Conservation (phyloP, 2,113 vertebrate species). For the Petrocephalus microphthalmus region DNA sequence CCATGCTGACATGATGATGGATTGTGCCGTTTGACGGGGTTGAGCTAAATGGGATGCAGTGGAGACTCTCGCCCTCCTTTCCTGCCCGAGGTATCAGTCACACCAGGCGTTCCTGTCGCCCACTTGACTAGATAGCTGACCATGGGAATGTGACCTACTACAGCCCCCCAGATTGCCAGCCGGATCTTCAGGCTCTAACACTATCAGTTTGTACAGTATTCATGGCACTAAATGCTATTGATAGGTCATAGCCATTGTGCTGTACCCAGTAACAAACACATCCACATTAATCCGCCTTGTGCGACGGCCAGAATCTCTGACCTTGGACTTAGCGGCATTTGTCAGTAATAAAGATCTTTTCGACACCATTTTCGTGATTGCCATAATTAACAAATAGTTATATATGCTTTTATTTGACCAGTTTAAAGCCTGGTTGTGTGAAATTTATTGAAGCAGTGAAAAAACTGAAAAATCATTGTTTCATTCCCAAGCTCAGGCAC, state of each 20-base stretch:
- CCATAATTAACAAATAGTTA: neutral
- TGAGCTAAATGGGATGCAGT: slow-evolving; percentile 21
- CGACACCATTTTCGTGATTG: neutral
- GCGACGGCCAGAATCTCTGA: neutral
- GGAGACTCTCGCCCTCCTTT: slow-evolving; percentile 28
- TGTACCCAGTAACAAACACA: neutral
- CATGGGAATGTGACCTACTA: slow-evolving; percentile 36
- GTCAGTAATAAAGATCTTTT: neutral
- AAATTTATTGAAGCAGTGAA: neutral
- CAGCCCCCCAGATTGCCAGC: neutral
- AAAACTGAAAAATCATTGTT: neutral
- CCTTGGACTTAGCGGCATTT: neutral
- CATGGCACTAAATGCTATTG: neutral
- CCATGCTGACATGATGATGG: slow-evolving; percentile 19
- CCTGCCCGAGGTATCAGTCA: slow-evolving; percentile 32
- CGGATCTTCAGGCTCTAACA: slow-evolving; percentile 20
- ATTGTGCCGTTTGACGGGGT: slow-evolving; percentile 21
- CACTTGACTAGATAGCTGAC: slow-evolving; percentile 36
- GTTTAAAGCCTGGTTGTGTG: neutral
- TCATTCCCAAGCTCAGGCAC: neutral
- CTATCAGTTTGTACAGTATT: neutral
- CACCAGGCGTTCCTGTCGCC: slow-evolving; percentile 38
- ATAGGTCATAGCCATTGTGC: neutral
- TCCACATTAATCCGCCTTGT: neutral
- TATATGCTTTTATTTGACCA: neutral